These are phyloP conservation scores for Drosophila pseudotalamancana DNA, from an alignment of 2,888 invertebrate genomes.

Conservation along the genomic window DNA sequence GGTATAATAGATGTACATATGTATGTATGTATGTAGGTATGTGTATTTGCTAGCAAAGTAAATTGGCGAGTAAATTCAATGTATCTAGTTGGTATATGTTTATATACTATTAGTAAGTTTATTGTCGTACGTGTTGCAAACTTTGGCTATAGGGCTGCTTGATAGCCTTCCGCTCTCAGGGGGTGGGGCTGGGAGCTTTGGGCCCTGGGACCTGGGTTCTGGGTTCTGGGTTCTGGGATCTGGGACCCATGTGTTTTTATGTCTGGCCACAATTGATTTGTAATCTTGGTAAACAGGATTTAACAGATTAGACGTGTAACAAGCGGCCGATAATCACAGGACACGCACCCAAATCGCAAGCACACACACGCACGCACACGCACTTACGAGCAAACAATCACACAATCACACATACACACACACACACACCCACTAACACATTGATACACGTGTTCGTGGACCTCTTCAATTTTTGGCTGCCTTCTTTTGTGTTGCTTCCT, in stretches of 20 bases:
- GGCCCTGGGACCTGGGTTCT: background rate
- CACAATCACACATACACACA: background rate
- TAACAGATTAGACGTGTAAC: constrained; percentile 79
- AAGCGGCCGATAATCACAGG: constrained; percentile 73
- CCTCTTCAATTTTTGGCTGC: constrained; percentile 58
- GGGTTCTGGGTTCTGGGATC: background rate
- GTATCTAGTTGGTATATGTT: background rate
- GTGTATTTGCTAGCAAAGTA: background rate
- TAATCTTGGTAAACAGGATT: constrained; percentile 79
- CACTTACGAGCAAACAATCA: background rate
- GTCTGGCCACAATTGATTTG: constrained; percentile 77
- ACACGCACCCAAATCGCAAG: constrained; percentile 40
- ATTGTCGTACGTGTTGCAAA: constrained; percentile 39
- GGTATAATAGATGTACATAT: too few relatives aligned
- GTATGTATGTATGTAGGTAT: background rate
- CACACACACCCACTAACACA: background rate
- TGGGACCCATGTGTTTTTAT: constrained; percentile 62
- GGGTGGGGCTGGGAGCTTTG: background rate
- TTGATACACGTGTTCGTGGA: constrained; percentile 56
- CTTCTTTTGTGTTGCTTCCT: constrained; percentile 27
- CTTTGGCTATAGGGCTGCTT: constrained; percentile 26
- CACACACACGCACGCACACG: background rate
- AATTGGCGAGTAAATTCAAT: background rate
- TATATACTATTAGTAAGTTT: constrained; percentile 31
- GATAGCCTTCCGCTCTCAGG: background rate